Conservation (phyloP, 2,888 invertebrate genomes). For the Lasioglossum malachurum region DNA sequence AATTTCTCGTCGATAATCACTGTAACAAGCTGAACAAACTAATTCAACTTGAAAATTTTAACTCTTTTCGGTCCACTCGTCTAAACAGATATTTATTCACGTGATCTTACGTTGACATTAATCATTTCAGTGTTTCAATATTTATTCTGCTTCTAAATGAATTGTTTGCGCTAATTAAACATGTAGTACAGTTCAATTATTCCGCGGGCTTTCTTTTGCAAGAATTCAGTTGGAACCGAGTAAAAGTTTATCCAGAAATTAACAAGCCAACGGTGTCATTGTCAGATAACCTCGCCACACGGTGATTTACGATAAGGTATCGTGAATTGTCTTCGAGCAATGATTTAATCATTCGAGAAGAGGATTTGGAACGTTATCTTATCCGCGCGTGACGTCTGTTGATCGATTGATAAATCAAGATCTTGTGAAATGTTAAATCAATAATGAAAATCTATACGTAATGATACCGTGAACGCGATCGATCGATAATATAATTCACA, state of each 20-base stretch:
- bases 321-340: constrained; percentile 30
- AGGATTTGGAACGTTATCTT: constrained; percentile 43
- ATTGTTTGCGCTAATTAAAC: background rate
- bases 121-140: background rate
- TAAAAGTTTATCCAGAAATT: background rate
- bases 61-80: background rate
- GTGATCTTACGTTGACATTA: background rate
- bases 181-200: background rate
- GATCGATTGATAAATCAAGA: constrained; percentile 34
- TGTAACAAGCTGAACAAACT: background rate
- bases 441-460: constrained; percentile 13
- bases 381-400: constrained; percentile 26
- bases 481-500: constrained; percentile 19
- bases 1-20: background rate
- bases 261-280: constrained; percentile 28
- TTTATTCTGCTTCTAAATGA: background rate
- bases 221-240: background rate
- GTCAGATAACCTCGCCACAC: constrained; percentile 45
- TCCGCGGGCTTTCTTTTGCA: background rate
- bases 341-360: constrained; percentile 36
- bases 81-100: background rate
- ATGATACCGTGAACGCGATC: background rate
- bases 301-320: constrained; percentile 44
- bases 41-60: background rate
- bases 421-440: background rate